phyloP scores from a whole-genome alignment of 2,113 vertebrate species.

The Syrrhaptes paradoxus region DNA sequence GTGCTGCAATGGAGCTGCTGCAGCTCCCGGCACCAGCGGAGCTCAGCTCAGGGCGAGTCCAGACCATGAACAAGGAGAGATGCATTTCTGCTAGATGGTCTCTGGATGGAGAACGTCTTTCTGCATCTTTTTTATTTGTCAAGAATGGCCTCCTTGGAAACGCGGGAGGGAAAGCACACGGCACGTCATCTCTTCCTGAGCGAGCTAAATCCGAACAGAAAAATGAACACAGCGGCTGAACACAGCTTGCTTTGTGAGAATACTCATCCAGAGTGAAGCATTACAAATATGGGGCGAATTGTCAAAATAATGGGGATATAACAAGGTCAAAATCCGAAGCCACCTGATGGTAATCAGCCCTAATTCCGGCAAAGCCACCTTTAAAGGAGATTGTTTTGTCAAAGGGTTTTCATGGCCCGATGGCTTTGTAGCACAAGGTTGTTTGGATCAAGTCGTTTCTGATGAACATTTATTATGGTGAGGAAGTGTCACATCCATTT shows the following conservation, averaged over 20 bases:
- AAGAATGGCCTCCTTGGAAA: background rate
- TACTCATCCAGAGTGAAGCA: background rate
- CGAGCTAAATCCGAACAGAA: background rate
- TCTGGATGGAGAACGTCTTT: background rate
- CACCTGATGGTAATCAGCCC: background rate
- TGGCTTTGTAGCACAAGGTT: constrained; percentile 54
- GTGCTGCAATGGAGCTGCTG: background rate
- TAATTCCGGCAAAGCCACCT: constrained; percentile 54
- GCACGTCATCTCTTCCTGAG: background rate
- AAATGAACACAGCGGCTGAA: background rate
- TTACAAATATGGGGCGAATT: background rate
- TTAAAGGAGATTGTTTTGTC: constrained; percentile 57
- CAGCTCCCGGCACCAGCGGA: background rate
- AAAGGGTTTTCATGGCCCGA: constrained; percentile 48
- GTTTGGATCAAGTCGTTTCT: constrained; percentile 35
- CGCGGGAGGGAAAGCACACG: background rate
- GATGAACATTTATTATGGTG: constrained; percentile 52
- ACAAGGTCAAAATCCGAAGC: background rate
- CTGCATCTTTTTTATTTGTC: background rate
- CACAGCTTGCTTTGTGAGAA: background rate
- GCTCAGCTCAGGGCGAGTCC: background rate
- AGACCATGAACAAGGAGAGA: background rate
- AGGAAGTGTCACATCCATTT: constrained; percentile 33
- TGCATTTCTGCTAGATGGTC: background rate
- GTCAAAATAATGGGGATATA: constrained; percentile 30